Conservation (phyloP, 2,888 invertebrate genomes). For the Drosophila meridiana region DNA sequence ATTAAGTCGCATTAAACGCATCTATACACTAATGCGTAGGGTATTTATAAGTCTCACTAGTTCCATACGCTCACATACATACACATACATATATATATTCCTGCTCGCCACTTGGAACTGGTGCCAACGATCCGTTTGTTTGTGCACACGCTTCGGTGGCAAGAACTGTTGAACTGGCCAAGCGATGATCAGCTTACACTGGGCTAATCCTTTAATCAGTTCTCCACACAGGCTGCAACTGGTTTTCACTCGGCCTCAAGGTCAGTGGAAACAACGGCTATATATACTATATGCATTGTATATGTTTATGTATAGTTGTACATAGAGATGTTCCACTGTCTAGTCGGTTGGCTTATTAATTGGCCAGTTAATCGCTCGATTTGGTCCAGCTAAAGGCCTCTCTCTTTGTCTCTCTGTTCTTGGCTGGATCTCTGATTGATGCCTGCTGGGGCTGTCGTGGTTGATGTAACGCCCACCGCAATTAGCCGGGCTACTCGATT, state of each 20-base stretch:
- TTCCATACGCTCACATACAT: not conserved
- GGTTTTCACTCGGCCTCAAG: slow-evolving; percentile 61
- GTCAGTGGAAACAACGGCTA: slow-evolving; percentile 47
- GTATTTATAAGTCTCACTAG: not conserved
- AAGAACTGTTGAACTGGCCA: slow-evolving; percentile 34
- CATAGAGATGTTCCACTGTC: slow-evolving; percentile 21
- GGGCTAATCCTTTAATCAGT: slow-evolving; percentile 77
- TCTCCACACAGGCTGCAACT: slow-evolving; percentile 41
- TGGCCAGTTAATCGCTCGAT: slow-evolving; percentile 77
- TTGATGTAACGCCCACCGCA: slow-evolving; percentile 61
- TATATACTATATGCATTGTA: not conserved
- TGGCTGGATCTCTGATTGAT: slow-evolving; percentile 63
- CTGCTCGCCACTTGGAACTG: slow-evolving; percentile 9
- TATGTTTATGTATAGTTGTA: not conserved
- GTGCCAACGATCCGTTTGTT: slow-evolving; percentile 55
- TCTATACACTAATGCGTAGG: not conserved
- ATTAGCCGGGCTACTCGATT: slow-evolving; percentile 59
- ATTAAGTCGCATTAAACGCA: not conserved
- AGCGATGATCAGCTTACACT: slow-evolving; percentile 46
- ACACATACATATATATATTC: not conserved
- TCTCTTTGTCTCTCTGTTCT: not conserved
- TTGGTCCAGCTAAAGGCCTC: slow-evolving; percentile 38
- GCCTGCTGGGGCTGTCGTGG: slow-evolving; percentile 27
- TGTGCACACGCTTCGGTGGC: slow-evolving; percentile 62
- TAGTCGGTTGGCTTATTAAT: slow-evolving; percentile 68